A percentile compares a stretch with the other conserved stretches of the same genome.
These are phyloP conservation scores for Onychorhynchus coronatus DNA, from an alignment of 2,113 vertebrate genomes.

Conservation along the genomic window DNA sequence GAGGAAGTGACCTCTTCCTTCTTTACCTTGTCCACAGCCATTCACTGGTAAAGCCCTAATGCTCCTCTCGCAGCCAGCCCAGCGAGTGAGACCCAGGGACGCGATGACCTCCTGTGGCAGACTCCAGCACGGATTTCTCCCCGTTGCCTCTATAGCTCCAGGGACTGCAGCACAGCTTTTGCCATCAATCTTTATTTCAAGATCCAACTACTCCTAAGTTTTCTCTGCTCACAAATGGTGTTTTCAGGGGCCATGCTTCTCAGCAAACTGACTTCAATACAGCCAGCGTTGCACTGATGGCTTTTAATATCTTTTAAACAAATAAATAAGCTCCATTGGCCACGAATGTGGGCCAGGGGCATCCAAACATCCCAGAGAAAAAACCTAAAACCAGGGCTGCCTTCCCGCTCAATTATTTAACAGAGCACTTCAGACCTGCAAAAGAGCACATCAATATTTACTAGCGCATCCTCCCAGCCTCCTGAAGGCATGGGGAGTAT, in stretches of 20 bases:
- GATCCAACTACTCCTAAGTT: background rate
- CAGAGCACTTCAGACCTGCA: background rate
- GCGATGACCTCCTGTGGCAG: slow-evolving; percentile 57
- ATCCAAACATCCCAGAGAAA: background rate
- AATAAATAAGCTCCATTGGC: background rate
- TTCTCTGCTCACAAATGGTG: background rate
- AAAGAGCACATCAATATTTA: background rate
- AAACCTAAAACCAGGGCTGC: background rate
- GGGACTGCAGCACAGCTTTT: background rate
- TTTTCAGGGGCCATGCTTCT: background rate
- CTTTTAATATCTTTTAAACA: background rate
- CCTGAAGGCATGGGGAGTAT: background rate
- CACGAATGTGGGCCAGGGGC: background rate
- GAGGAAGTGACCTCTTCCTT: background rate
- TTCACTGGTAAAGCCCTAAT: background rate
- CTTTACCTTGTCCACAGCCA: background rate
- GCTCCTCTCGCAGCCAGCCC: background rate
- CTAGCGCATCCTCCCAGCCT: background rate
- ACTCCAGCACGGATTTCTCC: background rate
- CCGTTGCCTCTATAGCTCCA: accelerated
- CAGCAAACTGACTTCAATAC: background rate
- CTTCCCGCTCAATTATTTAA: background rate
- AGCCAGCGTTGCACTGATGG: accelerated
- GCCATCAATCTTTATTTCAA: background rate
- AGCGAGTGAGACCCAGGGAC: background rate